phyloP scores from a whole-genome alignment of 2,888 invertebrate species.

The Himalopsyche tibetana region DNA sequence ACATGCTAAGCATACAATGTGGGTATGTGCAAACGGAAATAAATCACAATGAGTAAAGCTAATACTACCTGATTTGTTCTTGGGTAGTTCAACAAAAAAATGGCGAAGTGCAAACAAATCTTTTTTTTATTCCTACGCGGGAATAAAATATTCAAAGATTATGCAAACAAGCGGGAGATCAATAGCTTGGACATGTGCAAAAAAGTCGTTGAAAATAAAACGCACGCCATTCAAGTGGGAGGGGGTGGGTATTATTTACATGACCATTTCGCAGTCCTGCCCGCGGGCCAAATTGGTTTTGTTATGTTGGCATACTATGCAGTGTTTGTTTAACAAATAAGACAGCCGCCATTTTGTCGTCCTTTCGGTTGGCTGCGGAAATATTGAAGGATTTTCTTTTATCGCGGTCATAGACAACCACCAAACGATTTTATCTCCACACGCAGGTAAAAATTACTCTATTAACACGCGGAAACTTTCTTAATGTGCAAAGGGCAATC shows the following conservation, averaged over 20 bases:
- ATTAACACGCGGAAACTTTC: too few species aligned
- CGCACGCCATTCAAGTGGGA: neutral
- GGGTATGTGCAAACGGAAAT: too few species aligned
- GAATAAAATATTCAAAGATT: slow-evolving; percentile 34
- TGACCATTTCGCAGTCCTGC: slow-evolving; percentile 13
- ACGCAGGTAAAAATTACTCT: too few species aligned
- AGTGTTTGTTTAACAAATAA: slow-evolving; percentile 2
- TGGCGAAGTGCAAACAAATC: neutral
- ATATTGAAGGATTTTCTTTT: too few species aligned
- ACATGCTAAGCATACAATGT: too few species aligned
- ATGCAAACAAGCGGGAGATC: slow-evolving; percentile 22
- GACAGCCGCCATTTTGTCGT: slow-evolving; percentile 15
- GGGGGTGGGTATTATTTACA: slow-evolving; percentile 26
- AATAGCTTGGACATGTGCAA: slow-evolving; percentile 22
- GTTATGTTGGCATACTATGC: neutral
- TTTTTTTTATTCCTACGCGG: neutral
- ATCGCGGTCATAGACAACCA: too few species aligned
- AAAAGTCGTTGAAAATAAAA: slow-evolving; percentile 13
- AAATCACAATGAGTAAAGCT: too few species aligned
- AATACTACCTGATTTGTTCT: neutral
- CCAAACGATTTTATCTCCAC: too few species aligned
- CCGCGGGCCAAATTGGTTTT: slow-evolving; percentile 30
- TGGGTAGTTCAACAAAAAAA: slow-evolving; percentile 6
- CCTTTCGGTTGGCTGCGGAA: neutral
- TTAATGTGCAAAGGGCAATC: too few species aligned